phyloP scores from a whole-genome alignment of 2,888 invertebrate genomes.

The Apoda limacodes region DNA sequence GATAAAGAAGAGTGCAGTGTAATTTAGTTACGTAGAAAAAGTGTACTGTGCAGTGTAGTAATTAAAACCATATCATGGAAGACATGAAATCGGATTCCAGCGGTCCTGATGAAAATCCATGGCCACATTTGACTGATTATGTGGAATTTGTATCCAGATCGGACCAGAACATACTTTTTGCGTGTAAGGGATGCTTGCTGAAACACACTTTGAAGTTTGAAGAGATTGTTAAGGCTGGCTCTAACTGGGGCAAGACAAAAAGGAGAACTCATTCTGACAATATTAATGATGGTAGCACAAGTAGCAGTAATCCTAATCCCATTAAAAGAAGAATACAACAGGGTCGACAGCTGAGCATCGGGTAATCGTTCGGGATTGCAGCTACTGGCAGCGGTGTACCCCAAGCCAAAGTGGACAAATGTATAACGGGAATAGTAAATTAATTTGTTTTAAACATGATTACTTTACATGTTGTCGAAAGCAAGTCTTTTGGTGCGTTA shows the following conservation, averaged over 20 bases:
- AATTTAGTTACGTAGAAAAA: neutral
- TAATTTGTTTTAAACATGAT: conserved; percentile 19
- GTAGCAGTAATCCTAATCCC: conserved; percentile 16
- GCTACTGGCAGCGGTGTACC: conserved; percentile 22
- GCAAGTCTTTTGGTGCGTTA: conserved; percentile 18
- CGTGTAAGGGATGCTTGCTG: conserved; percentile 19
- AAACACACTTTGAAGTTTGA: conserved; percentile 15
- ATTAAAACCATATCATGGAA: conserved; percentile 18
- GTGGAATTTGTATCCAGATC: conserved; percentile 20
- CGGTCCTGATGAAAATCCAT: conserved; percentile 13
- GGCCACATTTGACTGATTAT: conserved; percentile 18
- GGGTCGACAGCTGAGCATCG: conserved; percentile 16
- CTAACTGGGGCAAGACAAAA: conserved; percentile 17
- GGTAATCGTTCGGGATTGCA: conserved; percentile 20
- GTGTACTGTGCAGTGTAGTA: conserved; percentile 13
- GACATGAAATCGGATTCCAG: conserved; percentile 15
- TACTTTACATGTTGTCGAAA: conserved; percentile 20
- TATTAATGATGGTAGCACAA: conserved; percentile 10
- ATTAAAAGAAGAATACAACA: conserved; percentile 14
- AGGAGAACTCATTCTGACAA: conserved; percentile 15
- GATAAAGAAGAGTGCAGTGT: neutral
- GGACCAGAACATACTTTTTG: conserved; percentile 20
- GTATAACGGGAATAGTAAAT: conserved; percentile 17
- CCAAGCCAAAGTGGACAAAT: conserved; percentile 18
- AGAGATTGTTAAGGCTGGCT: conserved; percentile 11